Evolutionary conservation across 2,797 vertebrate species (phyloP).

Genomic region (Poeciliopsis presidionis): DNA sequence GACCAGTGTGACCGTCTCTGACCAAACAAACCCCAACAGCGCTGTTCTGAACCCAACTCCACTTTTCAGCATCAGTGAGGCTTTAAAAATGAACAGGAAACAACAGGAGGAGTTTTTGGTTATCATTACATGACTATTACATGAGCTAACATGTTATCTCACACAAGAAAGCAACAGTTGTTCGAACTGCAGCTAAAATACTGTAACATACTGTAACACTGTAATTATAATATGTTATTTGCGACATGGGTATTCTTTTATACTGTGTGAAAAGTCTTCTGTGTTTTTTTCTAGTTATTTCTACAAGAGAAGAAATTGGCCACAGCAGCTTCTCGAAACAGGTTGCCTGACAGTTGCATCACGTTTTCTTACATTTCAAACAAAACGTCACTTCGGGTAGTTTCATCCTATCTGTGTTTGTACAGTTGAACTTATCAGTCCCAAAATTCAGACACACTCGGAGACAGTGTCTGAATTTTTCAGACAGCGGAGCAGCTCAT

Average conservation of each 20-base stretch:
- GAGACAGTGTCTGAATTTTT: constrained; percentile 4
- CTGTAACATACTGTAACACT: background rate
- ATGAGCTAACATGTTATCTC: background rate
- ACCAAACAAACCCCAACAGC: background rate
- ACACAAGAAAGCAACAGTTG: background rate
- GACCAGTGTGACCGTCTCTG: background rate
- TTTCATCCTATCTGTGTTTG: constrained; percentile 19
- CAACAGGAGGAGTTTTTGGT: background rate
- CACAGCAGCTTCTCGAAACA: background rate
- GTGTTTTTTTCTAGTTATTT: background rate
- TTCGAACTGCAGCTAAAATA: background rate
- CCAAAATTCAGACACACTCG: no score
- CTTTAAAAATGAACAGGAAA: background rate
- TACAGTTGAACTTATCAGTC: constrained; percentile 20
- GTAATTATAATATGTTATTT: background rate
- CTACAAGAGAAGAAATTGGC: background rate
- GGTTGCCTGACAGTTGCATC: background rate
- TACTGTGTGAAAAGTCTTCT: background rate
- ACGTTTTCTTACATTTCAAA: constrained; percentile 1
- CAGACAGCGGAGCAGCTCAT: background rate
- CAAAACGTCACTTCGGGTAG: background rate
- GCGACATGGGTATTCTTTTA: background rate
- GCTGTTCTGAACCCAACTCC: background rate
- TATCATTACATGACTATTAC: no score
- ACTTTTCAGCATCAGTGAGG: background rate